Conservation (phyloP, 2,113 vertebrate genomes). For the Rana temporaria region DNA sequence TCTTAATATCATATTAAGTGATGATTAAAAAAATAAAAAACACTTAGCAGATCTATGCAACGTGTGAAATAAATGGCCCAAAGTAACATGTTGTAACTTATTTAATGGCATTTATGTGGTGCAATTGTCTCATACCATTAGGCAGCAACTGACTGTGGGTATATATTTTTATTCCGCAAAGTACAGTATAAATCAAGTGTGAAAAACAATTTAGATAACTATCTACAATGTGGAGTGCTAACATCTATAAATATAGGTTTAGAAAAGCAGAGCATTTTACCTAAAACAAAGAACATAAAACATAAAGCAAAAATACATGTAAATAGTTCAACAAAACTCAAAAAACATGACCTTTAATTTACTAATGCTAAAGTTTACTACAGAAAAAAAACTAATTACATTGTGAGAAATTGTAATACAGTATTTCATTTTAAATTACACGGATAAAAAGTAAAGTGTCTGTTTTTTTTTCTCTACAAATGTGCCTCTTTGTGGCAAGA, state of each 20-base stretch:
- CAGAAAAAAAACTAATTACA: neutral
- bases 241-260: constrained; percentile 2
- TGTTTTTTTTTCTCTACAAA: neutral
- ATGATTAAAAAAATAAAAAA: too few relatives aligned
- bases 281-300: neutral
- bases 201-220: constrained; percentile 14
- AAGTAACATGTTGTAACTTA: too few relatives aligned
- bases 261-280: neutral
- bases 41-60: too few relatives aligned
- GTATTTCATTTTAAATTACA: neutral
- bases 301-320: constrained; percentile 14
- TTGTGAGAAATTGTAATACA: neutral
- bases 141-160: neutral
- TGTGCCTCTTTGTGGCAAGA: neutral
- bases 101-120: too few relatives aligned
- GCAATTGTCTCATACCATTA: constrained; percentile 5
- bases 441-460: neutral
- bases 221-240: constrained; percentile 23
- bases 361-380: neutral
- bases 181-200: constrained; percentile 13
- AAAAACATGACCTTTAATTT: constrained; percentile 25
- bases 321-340: neutral
- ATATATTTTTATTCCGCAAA: constrained; percentile 44
- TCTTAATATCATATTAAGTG: too few relatives aligned
- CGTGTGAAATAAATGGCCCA: too few relatives aligned